Evolutionary conservation across 2,888 invertebrate genomes (phyloP), one percentile per base, ranked within the genome.

Genomic region (Drosophila nr. perissopoda): DNA sequence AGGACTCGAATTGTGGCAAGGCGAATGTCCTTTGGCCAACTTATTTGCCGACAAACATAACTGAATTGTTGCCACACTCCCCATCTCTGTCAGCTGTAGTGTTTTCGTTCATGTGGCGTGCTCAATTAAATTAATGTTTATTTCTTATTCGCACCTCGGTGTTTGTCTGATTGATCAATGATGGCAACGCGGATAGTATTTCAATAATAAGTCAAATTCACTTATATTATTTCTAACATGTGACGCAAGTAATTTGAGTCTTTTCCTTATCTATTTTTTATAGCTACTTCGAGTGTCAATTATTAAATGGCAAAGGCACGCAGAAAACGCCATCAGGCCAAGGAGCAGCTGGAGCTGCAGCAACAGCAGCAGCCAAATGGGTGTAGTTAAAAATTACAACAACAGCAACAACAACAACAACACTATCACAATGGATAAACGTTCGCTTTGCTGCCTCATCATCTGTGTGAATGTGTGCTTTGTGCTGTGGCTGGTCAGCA

Each of bases 401-500:
- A 45, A 7, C 29, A 29, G 2, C 54, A 67, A 3, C 53, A 56
- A 18, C 45, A 61, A 27, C 49, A 16, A n/a, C 72, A 80, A 91
- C 38, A 71, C 16, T 18, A 49, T 75, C 85, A 93, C 92, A 91
- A 93, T 92, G 87, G 92, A 93, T 73, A 92, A 92, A 72, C 92
- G 93, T 68, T 91, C 91, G 59, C 73, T 93, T 80, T 90, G 92
- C 86, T 91, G 86, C 73, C 80, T 92, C 76, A 80, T 93, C 76
- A 90, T 93, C 68, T 92, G 91, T 73, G 82, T 93, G 56, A 92
- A 92, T 76, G 73, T 93, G 64, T 92, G 90, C 82, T 80, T 93
- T 66, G 90, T 93, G 73, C 85, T 93, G 88, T 93, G 93, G 93
- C 89, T 92, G 79, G 91, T 93, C 74, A 90, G 92, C 78, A 83